These are phyloP conservation scores for Drosophila kokeensis DNA, from an alignment of 2,888 invertebrate species.

Conservation along the genomic window DNA sequence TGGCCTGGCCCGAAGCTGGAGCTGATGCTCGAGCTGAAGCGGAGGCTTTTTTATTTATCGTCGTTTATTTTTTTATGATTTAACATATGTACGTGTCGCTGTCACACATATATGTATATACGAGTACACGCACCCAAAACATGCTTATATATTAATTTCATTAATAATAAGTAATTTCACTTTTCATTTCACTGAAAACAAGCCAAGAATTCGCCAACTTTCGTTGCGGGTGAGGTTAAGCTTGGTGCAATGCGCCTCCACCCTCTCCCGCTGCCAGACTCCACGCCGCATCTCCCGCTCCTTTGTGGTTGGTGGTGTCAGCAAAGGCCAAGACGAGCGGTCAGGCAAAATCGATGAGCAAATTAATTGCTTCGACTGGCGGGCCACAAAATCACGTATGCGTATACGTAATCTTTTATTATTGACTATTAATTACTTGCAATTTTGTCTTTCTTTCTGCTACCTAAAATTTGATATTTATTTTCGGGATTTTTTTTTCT, in stretches of 20 bases:
- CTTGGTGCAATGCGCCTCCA: constrained; percentile 1
- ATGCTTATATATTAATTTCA: constrained; percentile 78
- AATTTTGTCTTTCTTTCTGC: constrained; percentile 41
- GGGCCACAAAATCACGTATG: constrained; percentile 50
- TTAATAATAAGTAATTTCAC: constrained; percentile 80
- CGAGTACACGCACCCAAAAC: constrained; percentile 54
- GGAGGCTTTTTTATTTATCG: constrained; percentile 64
- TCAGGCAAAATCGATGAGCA: constrained; percentile 63
- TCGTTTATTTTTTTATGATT: constrained; percentile 69
- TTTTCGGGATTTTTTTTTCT: not conserved
- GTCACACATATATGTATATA: constrained; percentile 49
- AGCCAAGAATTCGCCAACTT: constrained; percentile 74
- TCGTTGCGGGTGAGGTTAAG: constrained; percentile 71
- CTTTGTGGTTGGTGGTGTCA: constrained; percentile 7
- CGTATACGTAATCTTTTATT: constrained; percentile 75
- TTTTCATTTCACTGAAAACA: constrained; percentile 73
- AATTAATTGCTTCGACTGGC: constrained; percentile 68
- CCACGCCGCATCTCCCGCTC: not conserved
- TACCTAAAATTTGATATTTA: constrained; percentile 8
- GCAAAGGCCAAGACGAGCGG: constrained; percentile 31
- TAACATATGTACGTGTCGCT: constrained; percentile 78
- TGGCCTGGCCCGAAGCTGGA: constrained; percentile 32
- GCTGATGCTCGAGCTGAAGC: constrained; percentile 28
- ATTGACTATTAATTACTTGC: constrained; percentile 74
- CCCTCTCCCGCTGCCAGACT: constrained; percentile 17